These are phyloP conservation scores for Rachycentron canadum DNA, from an alignment of 2,797 vertebrate genomes.

Conservation along the genomic window DNA sequence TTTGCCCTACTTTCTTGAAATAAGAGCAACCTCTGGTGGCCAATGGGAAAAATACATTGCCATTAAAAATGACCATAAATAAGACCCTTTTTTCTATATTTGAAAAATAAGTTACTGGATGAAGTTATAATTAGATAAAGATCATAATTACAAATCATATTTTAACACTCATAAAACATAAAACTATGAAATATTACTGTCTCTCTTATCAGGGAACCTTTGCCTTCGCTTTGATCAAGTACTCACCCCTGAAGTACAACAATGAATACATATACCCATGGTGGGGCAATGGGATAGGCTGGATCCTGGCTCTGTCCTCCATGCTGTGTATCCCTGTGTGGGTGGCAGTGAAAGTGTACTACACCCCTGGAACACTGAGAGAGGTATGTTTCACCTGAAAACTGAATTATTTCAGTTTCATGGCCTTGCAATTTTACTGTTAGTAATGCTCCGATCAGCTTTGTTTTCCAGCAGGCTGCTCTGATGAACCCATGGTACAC, in stretches of 20 bases:
- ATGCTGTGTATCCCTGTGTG: slow-evolving; percentile 94
- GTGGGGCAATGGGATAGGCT: slow-evolving; percentile 95
- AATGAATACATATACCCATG: slow-evolving; percentile 95
- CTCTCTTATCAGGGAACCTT: slow-evolving; percentile 90
- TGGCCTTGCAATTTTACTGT: background rate
- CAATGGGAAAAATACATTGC: slow-evolving; percentile 27
- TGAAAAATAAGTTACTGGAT: background rate
- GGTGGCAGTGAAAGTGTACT: slow-evolving; percentile 86
- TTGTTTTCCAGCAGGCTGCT: background rate
- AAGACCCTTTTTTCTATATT: too few species aligned
- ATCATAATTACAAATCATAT: background rate
- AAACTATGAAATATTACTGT: background rate
- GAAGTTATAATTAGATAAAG: too few species aligned
- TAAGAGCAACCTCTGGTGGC: slow-evolving; percentile 67
- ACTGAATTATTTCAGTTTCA: too few species aligned
- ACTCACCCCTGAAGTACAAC: slow-evolving; percentile 95
- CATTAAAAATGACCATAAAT: background rate
- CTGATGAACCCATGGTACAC: background rate
- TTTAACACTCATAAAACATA: background rate
- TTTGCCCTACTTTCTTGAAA: background rate
- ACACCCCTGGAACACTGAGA: slow-evolving; percentile 90
- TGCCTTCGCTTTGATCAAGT: slow-evolving; percentile 95
- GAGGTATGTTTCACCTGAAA: slow-evolving; percentile 84
- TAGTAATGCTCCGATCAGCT: background rate
- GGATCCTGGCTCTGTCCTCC: slow-evolving; percentile 94